These are phyloP conservation scores for Periplaneta americana DNA, from an alignment of 1,140 invertebrate species.

Conservation along the genomic window DNA sequence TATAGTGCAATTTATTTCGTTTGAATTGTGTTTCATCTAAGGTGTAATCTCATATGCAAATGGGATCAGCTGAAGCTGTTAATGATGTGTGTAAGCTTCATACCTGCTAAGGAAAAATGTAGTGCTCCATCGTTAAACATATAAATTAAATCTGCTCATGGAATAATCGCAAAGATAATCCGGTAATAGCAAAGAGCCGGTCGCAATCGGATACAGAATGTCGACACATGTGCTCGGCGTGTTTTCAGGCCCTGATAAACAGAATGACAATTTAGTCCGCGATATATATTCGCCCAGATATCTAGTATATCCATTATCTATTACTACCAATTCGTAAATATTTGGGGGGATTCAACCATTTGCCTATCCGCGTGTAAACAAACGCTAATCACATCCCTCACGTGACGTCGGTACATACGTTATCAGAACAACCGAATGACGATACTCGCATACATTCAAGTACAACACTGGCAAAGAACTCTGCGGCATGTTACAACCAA, in stretches of 20 bases:
- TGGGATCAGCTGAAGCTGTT: no score
- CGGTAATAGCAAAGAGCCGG: not conserved
- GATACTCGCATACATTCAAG: not conserved
- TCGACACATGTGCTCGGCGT: not conserved
- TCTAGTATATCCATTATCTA: not conserved
- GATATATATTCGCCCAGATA: not conserved
- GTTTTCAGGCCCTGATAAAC: not conserved
- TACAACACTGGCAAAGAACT: no score
- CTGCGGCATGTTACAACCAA: no score
- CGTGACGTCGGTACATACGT: not conserved
- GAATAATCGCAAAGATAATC: not conserved
- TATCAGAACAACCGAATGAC: not conserved
- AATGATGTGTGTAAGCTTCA: no score
- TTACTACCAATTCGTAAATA: not conserved
- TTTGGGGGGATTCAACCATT: not conserved
- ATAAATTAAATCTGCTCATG: not conserved
- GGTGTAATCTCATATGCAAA: no score
- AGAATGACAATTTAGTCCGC: not conserved
- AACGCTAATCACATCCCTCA: not conserved
- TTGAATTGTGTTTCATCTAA: no score
- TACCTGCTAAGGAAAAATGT: not conserved
- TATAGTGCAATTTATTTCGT: no score
- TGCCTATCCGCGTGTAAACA: not conserved
- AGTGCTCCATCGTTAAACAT: not conserved
- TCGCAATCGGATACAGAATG: not conserved